Percentiles rank a stretch among this genome's conserved stretches.
phyloP scores from a whole-genome alignment of 2,888 invertebrate genomes.

The Polyommatus icarus region DNA sequence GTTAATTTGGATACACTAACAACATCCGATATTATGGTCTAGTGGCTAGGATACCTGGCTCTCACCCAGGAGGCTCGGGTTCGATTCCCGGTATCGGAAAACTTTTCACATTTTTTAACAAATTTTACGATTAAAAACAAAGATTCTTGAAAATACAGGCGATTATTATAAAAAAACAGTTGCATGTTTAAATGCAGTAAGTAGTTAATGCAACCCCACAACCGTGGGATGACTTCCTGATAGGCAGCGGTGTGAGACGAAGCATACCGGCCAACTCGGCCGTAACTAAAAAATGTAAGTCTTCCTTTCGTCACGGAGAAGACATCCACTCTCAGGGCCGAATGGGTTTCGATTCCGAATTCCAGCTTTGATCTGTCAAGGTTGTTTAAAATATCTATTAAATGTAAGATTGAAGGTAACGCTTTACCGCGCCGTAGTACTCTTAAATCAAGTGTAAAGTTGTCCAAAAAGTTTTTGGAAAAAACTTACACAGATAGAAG shows the following conservation, averaged over 20 bases:
- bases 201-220: constrained; percentile 26
- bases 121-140: too few species aligned
- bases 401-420: too few species aligned
- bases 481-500: too few species aligned
- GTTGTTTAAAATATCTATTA: neutral
- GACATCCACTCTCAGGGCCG: neutral
- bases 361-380: neutral
- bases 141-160: too few species aligned
- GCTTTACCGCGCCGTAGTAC: too few species aligned
- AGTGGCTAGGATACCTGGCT: constrained; percentile 86
- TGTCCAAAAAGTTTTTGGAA: too few species aligned
- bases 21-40: too few species aligned
- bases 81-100: constrained; percentile 84
- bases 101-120: too few species aligned
- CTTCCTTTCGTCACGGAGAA: constrained; percentile 28
- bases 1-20: too few species aligned
- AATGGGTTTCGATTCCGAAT: neutral
- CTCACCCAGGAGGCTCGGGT: constrained; percentile 87
- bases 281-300: constrained; percentile 32
- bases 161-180: too few species aligned
- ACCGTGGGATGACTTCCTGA: constrained; percentile 35
- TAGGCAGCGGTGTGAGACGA: constrained; percentile 38
- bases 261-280: constrained; percentile 36
- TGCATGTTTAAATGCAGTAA: constrained; percentile 21
- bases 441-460: too few species aligned